Evolutionary conservation across 2,113 vertebrate genomes (phyloP).

Genomic region (Sander lucioperca): DNA sequence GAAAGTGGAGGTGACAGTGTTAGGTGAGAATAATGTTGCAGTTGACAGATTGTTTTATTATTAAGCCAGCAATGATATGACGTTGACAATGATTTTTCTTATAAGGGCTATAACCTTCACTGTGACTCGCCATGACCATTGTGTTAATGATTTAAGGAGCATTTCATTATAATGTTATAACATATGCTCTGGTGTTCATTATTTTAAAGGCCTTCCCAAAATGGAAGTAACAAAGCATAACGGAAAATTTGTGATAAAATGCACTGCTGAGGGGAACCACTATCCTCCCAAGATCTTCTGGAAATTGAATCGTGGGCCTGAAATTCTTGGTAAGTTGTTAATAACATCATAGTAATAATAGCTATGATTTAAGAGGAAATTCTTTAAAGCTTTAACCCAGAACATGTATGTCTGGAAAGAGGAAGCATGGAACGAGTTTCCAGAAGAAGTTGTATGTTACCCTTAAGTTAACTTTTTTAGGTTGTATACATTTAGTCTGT

Average conservation of each 20-base stretch:
- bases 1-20: slow-evolving; percentile 76
- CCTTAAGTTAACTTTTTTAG: too few relatives aligned
- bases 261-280: slow-evolving; percentile 70
- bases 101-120: not conserved
- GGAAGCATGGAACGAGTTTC: too few relatives aligned
- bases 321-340: slow-evolving; percentile 75
- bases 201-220: slow-evolving; percentile 64
- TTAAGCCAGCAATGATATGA: not conserved
- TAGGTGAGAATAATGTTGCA: slow-evolving; percentile 69
- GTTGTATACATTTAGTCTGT: too few relatives aligned
- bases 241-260: slow-evolving; percentile 65
- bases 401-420: too few relatives aligned
- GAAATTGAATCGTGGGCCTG: slow-evolving; percentile 66
- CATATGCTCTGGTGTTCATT: slow-evolving; percentile 10
- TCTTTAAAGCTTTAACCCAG: too few relatives aligned
- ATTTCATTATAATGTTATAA: not conserved
- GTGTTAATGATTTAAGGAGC: not conserved
- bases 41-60: not conserved
- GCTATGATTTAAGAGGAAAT: too few relatives aligned
- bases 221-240: slow-evolving; percentile 51
- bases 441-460: too few relatives aligned
- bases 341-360: not conserved
- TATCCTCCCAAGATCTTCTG: slow-evolving; percentile 75
- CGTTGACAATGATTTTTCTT: not conserved
- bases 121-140: not conserved